These are phyloP conservation scores for Lepidocyrtoides sp. DNA, from an alignment of 2,888 invertebrate genomes.

Conservation along the genomic window DNA sequence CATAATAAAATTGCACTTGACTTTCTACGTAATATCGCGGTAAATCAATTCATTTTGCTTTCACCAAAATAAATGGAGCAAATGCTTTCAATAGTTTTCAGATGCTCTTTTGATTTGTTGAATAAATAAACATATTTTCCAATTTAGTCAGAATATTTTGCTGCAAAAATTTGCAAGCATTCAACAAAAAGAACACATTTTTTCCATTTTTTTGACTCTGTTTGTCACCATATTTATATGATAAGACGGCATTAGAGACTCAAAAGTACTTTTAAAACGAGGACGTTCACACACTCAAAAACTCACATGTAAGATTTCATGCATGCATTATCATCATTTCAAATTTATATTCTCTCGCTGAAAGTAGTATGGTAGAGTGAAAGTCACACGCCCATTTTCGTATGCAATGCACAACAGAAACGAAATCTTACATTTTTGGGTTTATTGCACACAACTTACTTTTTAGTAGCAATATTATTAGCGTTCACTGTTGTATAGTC, in stretches of 20 bases:
- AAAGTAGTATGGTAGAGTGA: not conserved
- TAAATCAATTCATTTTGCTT: too few species aligned
- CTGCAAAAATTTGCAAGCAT: not conserved
- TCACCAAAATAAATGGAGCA: too few species aligned
- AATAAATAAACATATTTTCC: not conserved
- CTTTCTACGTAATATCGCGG: too few species aligned
- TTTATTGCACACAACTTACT: not conserved
- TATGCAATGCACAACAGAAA: not conserved
- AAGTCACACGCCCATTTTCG: not conserved
- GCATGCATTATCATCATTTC: not conserved
- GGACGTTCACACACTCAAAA: not conserved
- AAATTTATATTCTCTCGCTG: not conserved
- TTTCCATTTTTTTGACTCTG: not conserved
- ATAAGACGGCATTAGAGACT: not conserved
- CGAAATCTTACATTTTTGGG: not conserved
- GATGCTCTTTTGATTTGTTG: not conserved
- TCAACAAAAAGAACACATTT: not conserved
- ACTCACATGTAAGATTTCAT: not conserved
- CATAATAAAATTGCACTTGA: too few species aligned
- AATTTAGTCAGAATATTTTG: not conserved
- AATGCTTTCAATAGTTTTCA: too few species aligned
- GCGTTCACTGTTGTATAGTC: not conserved
- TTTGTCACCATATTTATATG: not conserved
- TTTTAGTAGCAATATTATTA: too few species aligned
- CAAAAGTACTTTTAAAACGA: not conserved